These are phyloP conservation scores for Nomada ferruginata DNA, from an alignment of 2,888 invertebrate genomes.

Conservation along the genomic window DNA sequence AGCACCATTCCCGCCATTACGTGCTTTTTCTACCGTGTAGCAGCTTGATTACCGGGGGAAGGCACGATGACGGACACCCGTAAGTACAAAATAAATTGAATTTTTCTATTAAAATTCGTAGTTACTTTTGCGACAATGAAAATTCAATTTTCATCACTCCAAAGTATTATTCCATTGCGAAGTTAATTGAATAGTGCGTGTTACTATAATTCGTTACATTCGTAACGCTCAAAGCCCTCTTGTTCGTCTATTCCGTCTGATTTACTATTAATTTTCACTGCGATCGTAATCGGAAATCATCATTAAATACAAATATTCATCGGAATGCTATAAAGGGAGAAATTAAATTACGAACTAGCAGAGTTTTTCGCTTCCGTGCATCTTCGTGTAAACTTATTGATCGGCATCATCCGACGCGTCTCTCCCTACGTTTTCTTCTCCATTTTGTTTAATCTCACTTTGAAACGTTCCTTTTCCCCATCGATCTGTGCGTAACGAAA, in stretches of 20 bases:
- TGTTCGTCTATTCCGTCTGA: background rate
- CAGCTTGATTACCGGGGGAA: slow-evolving; percentile 42
- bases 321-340: background rate
- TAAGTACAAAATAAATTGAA: slow-evolving; percentile 72
- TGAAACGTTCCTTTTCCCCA: background rate
- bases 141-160: background rate
- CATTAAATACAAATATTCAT: background rate
- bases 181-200: slow-evolving; percentile 1
- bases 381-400: slow-evolving; percentile 44
- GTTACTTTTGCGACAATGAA: background rate
- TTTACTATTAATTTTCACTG: background rate
- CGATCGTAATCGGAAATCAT: background rate
- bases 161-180: background rate
- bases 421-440: slow-evolving; percentile 28
- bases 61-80: slow-evolving; percentile 81
- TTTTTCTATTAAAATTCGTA: background rate
- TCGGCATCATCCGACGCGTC: slow-evolving; percentile 52
- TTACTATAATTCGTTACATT: background rate
- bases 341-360: slow-evolving; percentile 2
- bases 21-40: slow-evolving; percentile 65
- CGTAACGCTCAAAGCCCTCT: slow-evolving; percentile 21
- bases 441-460: slow-evolving; percentile 31
- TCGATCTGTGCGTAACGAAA: background rate
- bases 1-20: slow-evolving; percentile 77
- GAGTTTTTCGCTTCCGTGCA: background rate